A percentile compares a stretch with the other conserved stretches of the same genome.
These are phyloP conservation scores for Eupelmus urozonus DNA, from an alignment of 2,888 invertebrate species.

Conservation along the genomic window DNA sequence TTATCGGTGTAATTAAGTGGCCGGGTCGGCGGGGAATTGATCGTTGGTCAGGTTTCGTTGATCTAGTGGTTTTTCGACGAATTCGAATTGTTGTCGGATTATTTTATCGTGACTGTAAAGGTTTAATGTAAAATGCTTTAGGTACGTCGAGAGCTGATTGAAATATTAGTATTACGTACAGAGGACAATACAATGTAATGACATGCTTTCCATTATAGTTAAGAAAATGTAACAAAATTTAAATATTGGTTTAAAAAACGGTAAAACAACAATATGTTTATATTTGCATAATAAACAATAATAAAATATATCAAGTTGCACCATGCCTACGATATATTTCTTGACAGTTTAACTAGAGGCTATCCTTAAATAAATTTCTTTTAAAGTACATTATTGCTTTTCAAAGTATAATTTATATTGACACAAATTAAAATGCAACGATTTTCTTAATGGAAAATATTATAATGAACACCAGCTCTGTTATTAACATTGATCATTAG, in stretches of 20 bases:
- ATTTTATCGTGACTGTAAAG: too few relatives aligned
- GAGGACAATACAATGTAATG: too few relatives aligned
- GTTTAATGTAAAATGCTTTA: background rate
- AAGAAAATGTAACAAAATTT: too few relatives aligned
- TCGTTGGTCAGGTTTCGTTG: constrained; percentile 22
- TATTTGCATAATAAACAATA: constrained; percentile 38
- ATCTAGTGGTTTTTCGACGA: constrained; percentile 12
- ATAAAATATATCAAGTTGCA: constrained; percentile 17
- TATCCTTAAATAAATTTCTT: constrained; percentile 29
- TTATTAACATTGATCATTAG: constrained; percentile 7
- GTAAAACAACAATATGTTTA: background rate
- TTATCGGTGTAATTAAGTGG: constrained; percentile 35
- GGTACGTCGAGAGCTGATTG: background rate
- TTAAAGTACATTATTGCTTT: constrained; percentile 29
- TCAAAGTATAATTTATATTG: constrained; percentile 9
- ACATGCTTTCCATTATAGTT: background rate
- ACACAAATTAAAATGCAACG: constrained; percentile 43
- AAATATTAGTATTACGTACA: too few relatives aligned
- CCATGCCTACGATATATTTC: constrained; percentile 21
- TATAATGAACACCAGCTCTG: background rate
- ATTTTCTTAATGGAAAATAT: constrained; percentile 26
- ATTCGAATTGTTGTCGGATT: too few relatives aligned
- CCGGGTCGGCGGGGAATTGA: constrained; percentile 31
- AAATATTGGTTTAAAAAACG: background rate
- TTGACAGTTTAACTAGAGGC: background rate